Evolutionary conservation across 2,888 invertebrate species (phyloP).

Genomic region (Calliphora vomitoria): DNA sequence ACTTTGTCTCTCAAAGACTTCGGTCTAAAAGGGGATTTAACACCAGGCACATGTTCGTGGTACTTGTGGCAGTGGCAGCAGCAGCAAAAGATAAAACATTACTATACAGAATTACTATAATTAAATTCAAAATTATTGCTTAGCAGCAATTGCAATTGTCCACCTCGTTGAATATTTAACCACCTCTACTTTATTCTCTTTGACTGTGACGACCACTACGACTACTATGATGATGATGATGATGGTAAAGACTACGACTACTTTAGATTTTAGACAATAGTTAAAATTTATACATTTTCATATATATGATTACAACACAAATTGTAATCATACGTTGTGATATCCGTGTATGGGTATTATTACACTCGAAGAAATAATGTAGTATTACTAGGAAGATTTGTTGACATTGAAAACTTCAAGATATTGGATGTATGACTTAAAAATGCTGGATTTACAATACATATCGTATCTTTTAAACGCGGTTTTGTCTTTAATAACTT

Average conservation of each 20-base stretch:
- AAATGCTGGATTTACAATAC: too few species aligned
- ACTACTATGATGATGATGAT: not conserved
- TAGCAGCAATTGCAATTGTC: conserved; percentile 83
- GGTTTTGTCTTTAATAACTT: too few species aligned
- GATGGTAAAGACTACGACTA: conserved; percentile 24
- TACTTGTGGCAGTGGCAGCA: conserved; percentile 21
- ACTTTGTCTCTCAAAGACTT: not conserved
- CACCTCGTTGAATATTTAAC: conserved; percentile 78
- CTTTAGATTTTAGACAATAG: conserved; percentile 63
- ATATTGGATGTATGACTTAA: too few species aligned
- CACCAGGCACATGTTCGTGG: not conserved
- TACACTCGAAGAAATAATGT: conserved; percentile 41
- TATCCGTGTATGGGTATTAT: not conserved
- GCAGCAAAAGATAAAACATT: conserved; percentile 69
- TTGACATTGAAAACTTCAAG: too few species aligned
- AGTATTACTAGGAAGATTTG: not conserved
- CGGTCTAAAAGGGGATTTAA: not conserved
- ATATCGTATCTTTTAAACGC: too few species aligned
- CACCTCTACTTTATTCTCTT: conserved; percentile 42
- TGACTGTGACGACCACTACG: conserved; percentile 1
- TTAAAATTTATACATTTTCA: conserved; percentile 58
- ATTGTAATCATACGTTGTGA: conserved; percentile 58
- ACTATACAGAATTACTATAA: conserved; percentile 81
- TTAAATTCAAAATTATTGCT: conserved; percentile 83
- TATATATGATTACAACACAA: conserved; percentile 33